These are phyloP conservation scores for Thymelicus sylvestris DNA, from an alignment of 2,888 invertebrate species.

Conservation along the genomic window DNA sequence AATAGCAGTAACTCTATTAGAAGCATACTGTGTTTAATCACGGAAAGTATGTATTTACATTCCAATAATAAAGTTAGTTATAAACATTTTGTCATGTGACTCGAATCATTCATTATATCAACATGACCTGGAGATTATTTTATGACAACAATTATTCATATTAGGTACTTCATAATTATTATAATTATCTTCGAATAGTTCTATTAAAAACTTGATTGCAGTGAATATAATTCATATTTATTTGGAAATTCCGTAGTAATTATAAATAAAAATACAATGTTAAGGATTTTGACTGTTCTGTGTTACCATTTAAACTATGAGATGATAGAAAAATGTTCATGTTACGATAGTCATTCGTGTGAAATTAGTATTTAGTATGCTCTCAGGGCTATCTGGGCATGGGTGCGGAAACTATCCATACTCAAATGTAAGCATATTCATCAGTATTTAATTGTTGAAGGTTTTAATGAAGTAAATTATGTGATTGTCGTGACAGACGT, in stretches of 20 bases:
- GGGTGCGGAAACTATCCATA: conserved; percentile 63
- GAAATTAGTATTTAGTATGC: conserved; percentile 37
- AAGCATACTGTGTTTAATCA: background rate
- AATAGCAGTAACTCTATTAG: background rate
- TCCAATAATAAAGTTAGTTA: conserved; percentile 16
- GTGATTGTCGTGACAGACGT: conserved; percentile 58
- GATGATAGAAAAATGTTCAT: conserved; percentile 6
- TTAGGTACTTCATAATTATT: background rate
- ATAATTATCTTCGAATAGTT: background rate
- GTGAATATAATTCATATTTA: background rate
- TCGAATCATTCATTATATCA: background rate
- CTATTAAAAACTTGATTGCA: background rate
- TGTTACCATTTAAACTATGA: conserved; percentile 15
- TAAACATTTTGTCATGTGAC: conserved; percentile 15
- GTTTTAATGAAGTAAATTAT: conserved; percentile 72
- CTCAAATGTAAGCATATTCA: conserved; percentile 53
- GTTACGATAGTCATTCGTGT: conserved; percentile 24
- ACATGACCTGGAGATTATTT: background rate
- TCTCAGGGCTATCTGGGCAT: conserved; percentile 59
- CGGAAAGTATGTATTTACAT: conserved; percentile 18
- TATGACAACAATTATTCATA: background rate
- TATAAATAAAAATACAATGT: background rate
- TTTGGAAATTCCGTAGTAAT: background rate
- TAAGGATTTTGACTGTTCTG: conserved; percentile 1
- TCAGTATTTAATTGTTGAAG: conserved; percentile 79